Base-by-base conservation (phyloP, 2,888 invertebrate species). In the Ditylenchus weischeri region DNA sequence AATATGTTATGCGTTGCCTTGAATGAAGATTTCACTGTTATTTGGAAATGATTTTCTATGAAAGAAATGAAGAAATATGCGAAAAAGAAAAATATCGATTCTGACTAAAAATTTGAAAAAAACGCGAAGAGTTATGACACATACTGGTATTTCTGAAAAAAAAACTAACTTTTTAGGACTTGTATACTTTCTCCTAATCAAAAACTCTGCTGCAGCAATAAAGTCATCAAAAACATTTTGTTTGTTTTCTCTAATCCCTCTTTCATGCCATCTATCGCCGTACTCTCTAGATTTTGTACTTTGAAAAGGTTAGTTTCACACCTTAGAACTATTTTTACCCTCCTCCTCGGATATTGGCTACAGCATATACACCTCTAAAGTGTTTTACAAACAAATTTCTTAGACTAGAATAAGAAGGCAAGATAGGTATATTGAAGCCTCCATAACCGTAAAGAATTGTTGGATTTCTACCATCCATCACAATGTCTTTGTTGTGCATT, bases 181-280 rank as follows among this genome's bases (percentile, higher is more conserved):
- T 0, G 94, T 93, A 62, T 77, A 75, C 60, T 73, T 73, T n/a
- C 69, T 29, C n/a, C 47, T 54, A 54, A 77, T 65, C 18, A 75
- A 57, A 43, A 69, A 75, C 84, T 93, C 89, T 0, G 91, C 95
- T 0, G 94, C 93, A 65, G 88, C 87, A 83, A 91, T 91, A 85
- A 98, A 95, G 86, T 98, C 98, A 85, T 95, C 91, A 84, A 96
- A 96, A 58, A 90, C 91, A 85, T 96, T 96, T 86, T 96, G 95
- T 84, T 96, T 98, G 83, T 93, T 92, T 4, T 89, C 87, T 71
- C 91, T 87, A 29, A 91, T 89, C 1, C 95, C 98, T 8, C 88
- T 90, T 84, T 93, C 91, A 86, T 96, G 95, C 96, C 96, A 98
- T 8, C 79, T 83, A 84, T 94, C 92, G 54, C 96, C 96, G 84